Base-by-base conservation (phyloP, 2,797 vertebrate species). In the Danio kyathit region DNA sequence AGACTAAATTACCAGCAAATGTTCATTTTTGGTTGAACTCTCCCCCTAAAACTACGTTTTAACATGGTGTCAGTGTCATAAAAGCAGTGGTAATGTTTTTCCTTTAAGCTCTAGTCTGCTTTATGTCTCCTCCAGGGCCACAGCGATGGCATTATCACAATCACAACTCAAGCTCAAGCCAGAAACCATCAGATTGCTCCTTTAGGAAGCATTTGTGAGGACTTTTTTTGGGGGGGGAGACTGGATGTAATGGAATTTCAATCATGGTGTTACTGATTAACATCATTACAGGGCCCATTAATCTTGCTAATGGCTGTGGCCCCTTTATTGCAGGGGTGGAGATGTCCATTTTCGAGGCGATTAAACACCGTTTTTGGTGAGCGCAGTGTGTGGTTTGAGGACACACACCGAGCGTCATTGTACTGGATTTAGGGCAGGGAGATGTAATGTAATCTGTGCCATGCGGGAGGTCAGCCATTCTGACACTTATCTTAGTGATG, bases 231-330 rank as follows among this genome's bases (percentile, higher is more conserved):
- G 3, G 29, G 3, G 75, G 13, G 29, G 67, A 72, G 29, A 29
- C 84, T 78, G 82, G 48, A 85, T 81, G 82, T 85, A 88, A 90
- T 89, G 82, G 88, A 89, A 90, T 91, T 92, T 91, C 90, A 92
- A 90, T 92, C 88, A 89, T 71, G 83, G 77, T 87, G 84, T 85
- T 87, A 88, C 88, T 90, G 89, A 93, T 93, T 91, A 94, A 91
- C 89, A 92, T 92, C 89, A 93, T 94, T 91, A 92, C 71, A 76
- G 82, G 87, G 88, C 80, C 79, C 91, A 93, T 94, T 93, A 92
- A 92, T 92, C 92, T 91, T 86, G 76, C 87, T 93, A 92, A 94
- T 93, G 89, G 86, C 86, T 86, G 75, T 86, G 89, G 90, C 90
- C 88, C 61, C 54, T 87, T 92, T 89, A 94, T 91, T 90, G 86